Evolutionary conservation across 2,797 vertebrate species (phyloP).

Genomic region (Hybognathus amarus): DNA sequence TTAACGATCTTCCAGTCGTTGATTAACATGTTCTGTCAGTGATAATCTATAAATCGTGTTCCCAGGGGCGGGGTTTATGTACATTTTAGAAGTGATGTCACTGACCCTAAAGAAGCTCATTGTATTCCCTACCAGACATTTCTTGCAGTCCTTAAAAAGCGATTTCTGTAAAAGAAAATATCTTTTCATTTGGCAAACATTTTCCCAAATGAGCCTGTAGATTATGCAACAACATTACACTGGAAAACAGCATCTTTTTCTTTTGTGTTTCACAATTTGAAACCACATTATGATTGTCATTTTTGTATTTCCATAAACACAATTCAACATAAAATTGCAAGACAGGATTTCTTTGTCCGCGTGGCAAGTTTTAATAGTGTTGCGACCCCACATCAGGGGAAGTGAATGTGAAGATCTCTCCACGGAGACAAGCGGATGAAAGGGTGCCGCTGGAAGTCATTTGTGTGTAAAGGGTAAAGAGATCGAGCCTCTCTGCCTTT

Average conservation of each 20-base stretch:
- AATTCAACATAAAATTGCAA: conserved; percentile 3
- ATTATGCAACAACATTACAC: background rate
- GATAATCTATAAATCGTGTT: no score
- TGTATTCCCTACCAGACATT: no score
- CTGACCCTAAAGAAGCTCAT: no score
- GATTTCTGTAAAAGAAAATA: no score
- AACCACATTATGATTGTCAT: background rate
- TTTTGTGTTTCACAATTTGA: background rate
- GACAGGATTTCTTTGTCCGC: background rate
- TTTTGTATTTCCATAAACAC: conserved; percentile 2
- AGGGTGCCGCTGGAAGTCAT: conserved; percentile 55
- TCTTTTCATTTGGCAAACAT: background rate
- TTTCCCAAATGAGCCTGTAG: background rate
- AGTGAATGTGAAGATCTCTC: conserved; percentile 61
- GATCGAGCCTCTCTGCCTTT: conserved; percentile 35
- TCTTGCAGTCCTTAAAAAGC: no score
- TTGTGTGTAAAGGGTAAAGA: conserved; percentile 51
- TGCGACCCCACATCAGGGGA: conserved; percentile 62
- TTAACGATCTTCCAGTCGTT: no score
- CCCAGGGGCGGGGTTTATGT: no score
- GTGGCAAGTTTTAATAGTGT: conserved; percentile 61
- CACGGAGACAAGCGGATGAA: conserved; percentile 50
- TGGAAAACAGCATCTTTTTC: background rate
- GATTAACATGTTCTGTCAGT: no score
- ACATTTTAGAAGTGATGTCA: no score